Base-by-base conservation (phyloP, 2,113 vertebrate species). In the Sisor rabdophorus region DNA sequence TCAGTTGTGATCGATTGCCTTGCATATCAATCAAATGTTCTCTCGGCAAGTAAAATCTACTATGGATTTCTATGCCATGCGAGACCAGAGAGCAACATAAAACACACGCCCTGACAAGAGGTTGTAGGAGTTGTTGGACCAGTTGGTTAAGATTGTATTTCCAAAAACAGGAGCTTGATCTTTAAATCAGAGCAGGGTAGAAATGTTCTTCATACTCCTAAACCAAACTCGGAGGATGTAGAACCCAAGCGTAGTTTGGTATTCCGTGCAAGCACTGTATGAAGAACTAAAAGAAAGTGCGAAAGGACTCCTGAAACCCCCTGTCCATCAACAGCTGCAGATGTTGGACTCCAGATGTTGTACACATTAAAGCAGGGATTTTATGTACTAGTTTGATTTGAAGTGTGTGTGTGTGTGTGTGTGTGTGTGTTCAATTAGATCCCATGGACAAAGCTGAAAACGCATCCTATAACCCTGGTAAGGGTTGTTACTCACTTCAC, bases 371-470 rank as follows among this genome's bases (percentile, higher is more conserved):
- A 17, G 59, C 28, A 19, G 26, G 16, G 59, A 19, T 32, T 30
- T 61, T 3, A 61, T 9, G 4, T 30, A 2, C n/a, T n/a, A n/a
- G n/a, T n/a, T n/a, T n/a, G n/a, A n/a, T n/a, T n/a, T n/a, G n/a
- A n/a, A n/a, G 32, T 36, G 32, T 36, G 32, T 36, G 32, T 36
- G 32, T 36, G 32, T 36, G 32, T 36, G 32, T 70, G 28, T 56
- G 50, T 76, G 28, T 30, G 50, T 63, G 40, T 44, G 1, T 56
- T 85, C 85, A 17, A 48, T 71, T 87, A 99, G 97, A 99, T 99
- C 86, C 97, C 95, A 79, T 99, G 97, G 97, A 99, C 97, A 77
- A 99, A 99, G 87, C 80, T 99, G 84, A 99, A 99, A 91, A 96
- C 96, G 52, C 95, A 98, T 79, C 97, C 97, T 11, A 98, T 99